Base-by-base conservation (phyloP, 2,797 vertebrate genomes). In the Mus minutoides region DNA sequence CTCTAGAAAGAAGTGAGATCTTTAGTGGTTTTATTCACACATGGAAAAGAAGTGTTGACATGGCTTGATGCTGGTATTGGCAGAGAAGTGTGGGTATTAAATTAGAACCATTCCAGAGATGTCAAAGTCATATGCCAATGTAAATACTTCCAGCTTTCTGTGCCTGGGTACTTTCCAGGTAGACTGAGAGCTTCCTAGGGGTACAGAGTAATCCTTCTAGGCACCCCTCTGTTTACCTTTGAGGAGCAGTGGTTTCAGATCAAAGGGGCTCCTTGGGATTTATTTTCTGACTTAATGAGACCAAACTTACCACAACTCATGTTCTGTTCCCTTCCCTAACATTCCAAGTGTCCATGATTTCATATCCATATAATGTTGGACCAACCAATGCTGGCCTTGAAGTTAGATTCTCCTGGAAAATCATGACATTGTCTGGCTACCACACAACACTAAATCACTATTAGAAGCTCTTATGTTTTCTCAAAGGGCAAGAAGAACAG, bases 21-120 rank as follows among this genome's bases (percentile, higher is more conserved):
- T 95, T 88, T 96, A 85, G 94, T 43, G 76, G 60, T 10, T 92
- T 43, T 56, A 49, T 88, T 94, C 90, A 97, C 73, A 93, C 92
- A 94, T 88, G 92, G 95, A 90, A 95, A 94, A 96, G 75, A 67
- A 82, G 60, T 83, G 88, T 92, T 95, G 94, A 96, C 93, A 91
- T 90, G 82, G 60, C 77, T 0, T 22, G 49, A 88, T 92, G 95
- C 96, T 94, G 92, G 95, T 40, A 31, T 3, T 82, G 95, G 97
- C 95, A 82, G 58, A 40, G n/a, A 89, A 64, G 26, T 69, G 43
- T 8, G 43, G 69, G 56, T 26, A 69, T 80, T 80, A 94, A 87
- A 89, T 89, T 12, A 78, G 54, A 95, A 54, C 29, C 56, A 31
- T 71, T 85, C 60, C 87, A 84, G 82, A 34, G 93, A 86, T 0